These are phyloP conservation scores for Clytia hemisphaerica DNA, from an alignment of 30 jellyfish, hydroid and myxozoan genomes.

Conservation along the genomic window DNA sequence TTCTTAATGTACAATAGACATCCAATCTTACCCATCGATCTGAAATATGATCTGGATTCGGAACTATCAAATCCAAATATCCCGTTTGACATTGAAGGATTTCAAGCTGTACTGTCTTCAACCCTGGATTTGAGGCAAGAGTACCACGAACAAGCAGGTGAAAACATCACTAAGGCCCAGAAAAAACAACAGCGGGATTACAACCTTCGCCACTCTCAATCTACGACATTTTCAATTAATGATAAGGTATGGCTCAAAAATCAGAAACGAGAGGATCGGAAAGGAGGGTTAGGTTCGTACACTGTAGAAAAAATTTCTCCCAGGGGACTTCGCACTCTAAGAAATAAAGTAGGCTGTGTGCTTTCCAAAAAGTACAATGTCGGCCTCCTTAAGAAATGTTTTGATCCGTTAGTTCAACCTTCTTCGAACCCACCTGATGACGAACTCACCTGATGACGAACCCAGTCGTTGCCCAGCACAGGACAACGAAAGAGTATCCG, in stretches of 20 bases:
- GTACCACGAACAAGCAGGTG: neutral
- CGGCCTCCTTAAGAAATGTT: too few relatives aligned
- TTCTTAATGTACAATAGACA: constrained; percentile 3
- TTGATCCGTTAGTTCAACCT: too few relatives aligned
- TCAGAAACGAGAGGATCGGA: neutral
- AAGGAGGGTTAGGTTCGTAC: constrained; percentile 7
- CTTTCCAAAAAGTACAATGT: too few relatives aligned
- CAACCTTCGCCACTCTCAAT: neutral
- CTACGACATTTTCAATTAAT: too few relatives aligned
- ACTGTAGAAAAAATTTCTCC: too few relatives aligned
- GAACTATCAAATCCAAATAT: neutral
- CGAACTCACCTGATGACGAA: too few relatives aligned
- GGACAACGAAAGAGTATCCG: too few relatives aligned
- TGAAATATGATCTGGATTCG: neutral
- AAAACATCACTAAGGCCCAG: neutral
- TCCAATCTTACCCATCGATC: neutral
- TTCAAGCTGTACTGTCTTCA: neutral
- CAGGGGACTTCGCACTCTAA: too few relatives aligned
- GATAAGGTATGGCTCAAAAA: neutral
- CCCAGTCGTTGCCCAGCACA: too few relatives aligned
- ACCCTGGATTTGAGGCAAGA: neutral
- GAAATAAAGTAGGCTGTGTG: too few relatives aligned
- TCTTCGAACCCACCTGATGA: too few relatives aligned
- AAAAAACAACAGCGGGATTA: too few relatives aligned
- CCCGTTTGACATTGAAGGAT: neutral